Conservation (phyloP, 2,888 invertebrate species). For the Folsomia manolachei region DNA sequence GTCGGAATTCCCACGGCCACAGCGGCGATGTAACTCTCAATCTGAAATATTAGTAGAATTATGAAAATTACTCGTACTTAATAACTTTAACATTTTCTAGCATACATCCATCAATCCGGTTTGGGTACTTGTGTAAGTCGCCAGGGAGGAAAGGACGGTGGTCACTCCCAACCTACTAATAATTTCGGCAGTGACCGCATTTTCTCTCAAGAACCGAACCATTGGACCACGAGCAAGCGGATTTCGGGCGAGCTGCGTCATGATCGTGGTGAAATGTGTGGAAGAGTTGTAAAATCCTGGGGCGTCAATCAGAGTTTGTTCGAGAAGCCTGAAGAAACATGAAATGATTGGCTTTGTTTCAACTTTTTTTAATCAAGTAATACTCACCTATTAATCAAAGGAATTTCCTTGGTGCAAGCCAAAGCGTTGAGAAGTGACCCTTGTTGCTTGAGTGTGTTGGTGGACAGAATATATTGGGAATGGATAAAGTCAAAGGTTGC, state of each 20-base stretch:
- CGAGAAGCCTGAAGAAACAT: slow-evolving; percentile 32
- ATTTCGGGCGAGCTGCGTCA: slow-evolving; percentile 30
- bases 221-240: slow-evolving; percentile 20
- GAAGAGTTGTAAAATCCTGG: slow-evolving; percentile 12
- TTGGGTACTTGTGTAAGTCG: slow-evolving; percentile 25
- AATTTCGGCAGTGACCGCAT: slow-evolving; percentile 18
- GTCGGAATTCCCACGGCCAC: not conserved
- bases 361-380: not conserved
- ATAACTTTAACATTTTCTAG: too few species aligned
- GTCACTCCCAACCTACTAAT: slow-evolving; percentile 16
- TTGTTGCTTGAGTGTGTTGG: slow-evolving; percentile 24
- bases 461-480: slow-evolving; percentile 20
- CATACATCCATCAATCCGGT: slow-evolving; percentile 25
- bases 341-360: not conserved
- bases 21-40: not conserved
- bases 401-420: slow-evolving; percentile 26
- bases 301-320: slow-evolving; percentile 13
- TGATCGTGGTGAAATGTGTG: slow-evolving; percentile 15
- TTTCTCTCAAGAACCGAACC: slow-evolving; percentile 24
- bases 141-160: slow-evolving; percentile 10
- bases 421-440: slow-evolving; percentile 30
- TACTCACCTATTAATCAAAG: slow-evolving; percentile 21
- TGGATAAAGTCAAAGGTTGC: slow-evolving; percentile 32
- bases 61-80: too few species aligned
- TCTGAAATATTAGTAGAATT: too few species aligned